Evolutionary conservation across 2,888 invertebrate species (phyloP), one percentile per base, ranked within the genome.

Genomic region (Venusia cambrica): DNA sequence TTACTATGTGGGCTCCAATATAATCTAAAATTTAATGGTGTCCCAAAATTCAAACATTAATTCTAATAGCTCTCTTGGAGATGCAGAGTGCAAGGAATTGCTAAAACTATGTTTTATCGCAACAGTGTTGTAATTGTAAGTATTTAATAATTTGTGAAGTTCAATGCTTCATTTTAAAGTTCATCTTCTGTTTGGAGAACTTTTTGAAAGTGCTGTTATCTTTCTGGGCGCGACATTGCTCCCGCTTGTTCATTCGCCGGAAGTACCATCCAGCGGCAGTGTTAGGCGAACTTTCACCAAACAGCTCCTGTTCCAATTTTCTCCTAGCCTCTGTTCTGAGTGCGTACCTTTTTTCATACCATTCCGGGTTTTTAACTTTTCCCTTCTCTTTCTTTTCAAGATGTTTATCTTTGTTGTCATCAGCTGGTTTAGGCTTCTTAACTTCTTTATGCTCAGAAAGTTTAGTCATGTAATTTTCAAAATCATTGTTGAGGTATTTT

Each of bases 251-350:
- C 87, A 87, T 81, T 11, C 87, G 76, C 7, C 77, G 68, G 45
- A 87, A 87, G 49, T 88, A 87, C 88, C 88, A 87, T 1, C n/a
- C n/a, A n/a, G 73, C 71, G 1, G 84, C 81, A 19, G 68, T 73
- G 43, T 79, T 79, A 1, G 65, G 57, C 17, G 57, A 67, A 6
- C 54, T 62, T 13, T 74, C 72, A 6, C 75, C 75, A 48, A 81
- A 77, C 5, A 78, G 41, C 33, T 78, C 84, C 18, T 67, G 58
- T 44, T 83, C 76, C 2, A 81, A 48, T 46, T 62, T 76, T 31
- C 70, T 76, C 25, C 87, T 69, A 22, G 83, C 80, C 37, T 81
- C 76, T 3, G 62, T 71, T 25, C 87, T 64, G 13, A 74, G 45
- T 1, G 54, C 42, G 4, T 72, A 70, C 35, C 85, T 62, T 54